These are phyloP conservation scores for Exaiptasia diaphana DNA, from an alignment of 64 coral and sea anemone species.

Conservation along the genomic window DNA sequence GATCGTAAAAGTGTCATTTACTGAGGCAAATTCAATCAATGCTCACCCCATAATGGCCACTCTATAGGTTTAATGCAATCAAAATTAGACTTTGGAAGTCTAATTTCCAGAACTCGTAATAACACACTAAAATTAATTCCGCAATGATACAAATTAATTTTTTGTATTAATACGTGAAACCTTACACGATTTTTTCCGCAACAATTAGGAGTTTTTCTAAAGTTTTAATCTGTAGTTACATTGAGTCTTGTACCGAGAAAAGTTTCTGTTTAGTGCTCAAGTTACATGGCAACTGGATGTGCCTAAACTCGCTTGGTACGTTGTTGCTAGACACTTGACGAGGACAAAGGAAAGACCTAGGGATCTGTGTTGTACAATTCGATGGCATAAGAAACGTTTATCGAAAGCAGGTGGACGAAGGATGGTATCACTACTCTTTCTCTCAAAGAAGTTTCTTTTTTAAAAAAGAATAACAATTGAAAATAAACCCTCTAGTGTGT, in stretches of 20 bases:
- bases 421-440: neutral
- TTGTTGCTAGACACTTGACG: neutral
- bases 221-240: too few species aligned
- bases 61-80: too few species aligned
- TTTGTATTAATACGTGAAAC: too few species aligned
- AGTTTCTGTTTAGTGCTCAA: neutral
- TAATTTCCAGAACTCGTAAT: too few species aligned
- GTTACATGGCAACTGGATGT: neutral
- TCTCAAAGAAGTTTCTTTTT: neutral
- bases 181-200: too few species aligned
- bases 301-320: neutral
- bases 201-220: too few species aligned
- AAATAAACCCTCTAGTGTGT: neutral
- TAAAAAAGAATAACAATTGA: constrained; percentile 10
- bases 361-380: neutral
- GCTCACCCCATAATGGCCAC: neutral
- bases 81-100: too few species aligned
- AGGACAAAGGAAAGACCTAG: neutral
- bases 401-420: neutral
- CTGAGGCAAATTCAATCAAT: constrained; percentile 11
- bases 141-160: too few species aligned
- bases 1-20: constrained; percentile 16
- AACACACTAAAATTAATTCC: too few species aligned
- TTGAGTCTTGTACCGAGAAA: neutral
- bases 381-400: neutral